These are phyloP conservation scores for Leptopilina myrica DNA, from an alignment of 2,888 invertebrate genomes.

Conservation along the genomic window DNA sequence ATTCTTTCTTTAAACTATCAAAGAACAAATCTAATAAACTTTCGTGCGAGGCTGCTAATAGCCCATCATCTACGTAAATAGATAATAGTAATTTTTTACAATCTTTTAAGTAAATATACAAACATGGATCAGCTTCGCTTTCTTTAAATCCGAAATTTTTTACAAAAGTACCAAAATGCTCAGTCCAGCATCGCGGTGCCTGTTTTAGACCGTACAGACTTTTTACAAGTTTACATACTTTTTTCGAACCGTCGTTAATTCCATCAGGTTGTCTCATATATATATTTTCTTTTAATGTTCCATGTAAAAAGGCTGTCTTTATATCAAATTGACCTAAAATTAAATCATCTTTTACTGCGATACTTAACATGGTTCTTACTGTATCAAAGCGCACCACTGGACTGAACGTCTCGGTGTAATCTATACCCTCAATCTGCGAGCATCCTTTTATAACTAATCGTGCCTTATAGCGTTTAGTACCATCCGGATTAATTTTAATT, in stretches of 20 bases:
- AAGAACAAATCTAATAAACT: neutral
- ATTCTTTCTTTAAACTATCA: neutral
- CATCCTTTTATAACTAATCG: slow-evolving; percentile 44
- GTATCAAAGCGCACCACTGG: slow-evolving; percentile 43
- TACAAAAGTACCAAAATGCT: neutral
- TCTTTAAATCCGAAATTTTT: neutral
- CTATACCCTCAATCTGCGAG: slow-evolving; percentile 42
- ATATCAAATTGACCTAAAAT: slow-evolving; percentile 41
- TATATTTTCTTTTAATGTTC: slow-evolving; percentile 46
- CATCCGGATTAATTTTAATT: slow-evolving; percentile 47
- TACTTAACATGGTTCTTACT: slow-evolving; percentile 41
- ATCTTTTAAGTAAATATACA: neutral
- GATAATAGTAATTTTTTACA: neutral
- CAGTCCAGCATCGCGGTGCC: slow-evolving; percentile 40
- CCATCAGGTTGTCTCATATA: slow-evolving; percentile 64
- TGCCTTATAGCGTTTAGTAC: slow-evolving; percentile 44
- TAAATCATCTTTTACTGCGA: slow-evolving; percentile 43
- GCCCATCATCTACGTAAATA: neutral
- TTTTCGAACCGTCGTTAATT: slow-evolving; percentile 53
- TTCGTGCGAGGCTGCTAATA: neutral
- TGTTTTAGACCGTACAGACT: slow-evolving; percentile 64
- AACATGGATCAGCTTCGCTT: slow-evolving; percentile 1
- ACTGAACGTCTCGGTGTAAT: slow-evolving; percentile 47
- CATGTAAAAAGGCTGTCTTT: slow-evolving; percentile 46
- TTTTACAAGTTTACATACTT: slow-evolving; percentile 58